A percentile compares a stretch with the other conserved stretches of the same genome.
Conservation (phyloP, 1,140 invertebrate genomes). For the Dendroctonus ponderosae region DNA sequence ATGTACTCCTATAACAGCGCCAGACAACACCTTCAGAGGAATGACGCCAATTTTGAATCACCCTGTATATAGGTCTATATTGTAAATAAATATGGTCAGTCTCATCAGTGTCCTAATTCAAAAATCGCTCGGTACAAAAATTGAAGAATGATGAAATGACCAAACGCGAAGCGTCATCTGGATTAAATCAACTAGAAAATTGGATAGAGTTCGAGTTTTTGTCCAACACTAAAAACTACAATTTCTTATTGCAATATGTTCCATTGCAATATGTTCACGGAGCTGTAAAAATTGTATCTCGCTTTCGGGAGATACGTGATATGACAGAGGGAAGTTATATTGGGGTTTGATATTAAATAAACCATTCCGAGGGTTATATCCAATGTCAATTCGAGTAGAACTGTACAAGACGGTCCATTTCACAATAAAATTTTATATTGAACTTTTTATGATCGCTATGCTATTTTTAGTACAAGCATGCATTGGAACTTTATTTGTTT, state of each 20-base stretch:
- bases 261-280: constrained; percentile 34
- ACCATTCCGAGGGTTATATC: constrained; percentile 33
- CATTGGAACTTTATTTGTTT: constrained; percentile 1
- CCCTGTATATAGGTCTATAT: too few relatives aligned
- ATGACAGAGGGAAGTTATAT: constrained; percentile 33
- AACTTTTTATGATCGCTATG: constrained; percentile 1
- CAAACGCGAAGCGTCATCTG: constrained; percentile 4
- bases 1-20: too few relatives aligned
- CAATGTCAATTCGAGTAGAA: constrained; percentile 27
- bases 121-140: not conserved
- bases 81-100: too few relatives aligned
- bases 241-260: constrained; percentile 35
- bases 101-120: not conserved
- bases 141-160: constrained; percentile 17
- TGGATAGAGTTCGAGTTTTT: constrained; percentile 29
- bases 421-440: constrained; percentile 36
- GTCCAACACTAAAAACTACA: constrained; percentile 33
- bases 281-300: constrained; percentile 35
- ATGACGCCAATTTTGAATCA: too few relatives aligned
- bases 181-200: constrained; percentile 25
- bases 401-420: constrained; percentile 31
- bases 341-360: constrained; percentile 34
- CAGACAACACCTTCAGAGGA: too few relatives aligned
- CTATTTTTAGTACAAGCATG: not conserved
- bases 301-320: constrained; percentile 31